Evolutionary conservation across 2,888 invertebrate genomes (phyloP).

Genomic region (Calameuta idolon): DNA sequence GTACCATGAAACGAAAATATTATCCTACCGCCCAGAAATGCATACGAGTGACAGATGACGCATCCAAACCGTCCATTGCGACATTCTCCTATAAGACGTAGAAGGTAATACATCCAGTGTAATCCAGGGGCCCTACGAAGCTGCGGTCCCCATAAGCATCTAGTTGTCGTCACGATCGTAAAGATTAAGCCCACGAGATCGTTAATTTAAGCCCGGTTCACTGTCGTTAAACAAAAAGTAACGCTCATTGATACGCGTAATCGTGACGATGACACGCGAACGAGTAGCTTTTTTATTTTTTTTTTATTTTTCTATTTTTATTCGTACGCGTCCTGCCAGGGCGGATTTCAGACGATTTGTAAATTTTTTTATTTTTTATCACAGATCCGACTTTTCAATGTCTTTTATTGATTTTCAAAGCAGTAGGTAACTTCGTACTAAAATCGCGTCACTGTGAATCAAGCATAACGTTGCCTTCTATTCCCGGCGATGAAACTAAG

Average conservation of each 20-base stretch:
- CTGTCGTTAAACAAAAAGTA: constrained; percentile 13
- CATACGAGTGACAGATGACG: constrained; percentile 28
- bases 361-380: no score
- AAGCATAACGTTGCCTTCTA: neutral
- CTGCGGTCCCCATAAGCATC: constrained; percentile 13
- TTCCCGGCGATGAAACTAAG: neutral
- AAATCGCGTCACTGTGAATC: neutral
- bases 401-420: neutral
- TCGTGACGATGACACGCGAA: neutral
- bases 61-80: constrained; percentile 18
- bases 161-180: constrained; percentile 19
- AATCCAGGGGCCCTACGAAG: neutral
- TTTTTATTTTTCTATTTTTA: neutral
- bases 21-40: constrained; percentile 42
- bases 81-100: neutral
- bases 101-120: neutral
- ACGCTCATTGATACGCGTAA: constrained; percentile 10
- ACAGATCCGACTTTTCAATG: neutral
- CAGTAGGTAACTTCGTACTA: neutral
- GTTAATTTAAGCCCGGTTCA: constrained; percentile 18
- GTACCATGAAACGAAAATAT: constrained; percentile 61
- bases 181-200: constrained; percentile 23
- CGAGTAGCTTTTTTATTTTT: neutral
- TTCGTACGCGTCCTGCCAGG: neutral
- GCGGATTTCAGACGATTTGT: neutral